Evolutionary conservation across 2,113 vertebrate genomes (phyloP), one percentile per base, ranked within the genome.

Genomic region (Forbesichthys papilliferus): DNA sequence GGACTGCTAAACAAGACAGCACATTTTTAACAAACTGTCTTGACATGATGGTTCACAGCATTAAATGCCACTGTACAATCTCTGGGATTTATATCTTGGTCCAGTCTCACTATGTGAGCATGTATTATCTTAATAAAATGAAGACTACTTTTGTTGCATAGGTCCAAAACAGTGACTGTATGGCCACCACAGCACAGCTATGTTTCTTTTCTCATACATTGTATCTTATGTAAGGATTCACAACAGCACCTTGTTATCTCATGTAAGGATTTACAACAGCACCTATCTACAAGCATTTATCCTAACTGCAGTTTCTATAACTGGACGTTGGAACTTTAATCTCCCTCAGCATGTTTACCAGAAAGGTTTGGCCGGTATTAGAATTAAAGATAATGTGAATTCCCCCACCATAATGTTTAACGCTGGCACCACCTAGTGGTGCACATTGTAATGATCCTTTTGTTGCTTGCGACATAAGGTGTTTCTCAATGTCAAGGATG

Each of bases 41-140:
- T 27, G 27, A 27, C 11, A 20, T 16, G 47, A n/a, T 46, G 11
- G 56, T 60, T 65, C 8, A 33, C 16, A 54, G 42, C 9, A 33
- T 10, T 56, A 20, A 54, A 20, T 48, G 34, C 56, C 47, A 13
- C 27, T 59, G 42, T 56, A 27, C 33, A 13, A 57, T 58, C 69
- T 48, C 61, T 69, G 64, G 14, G 54, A 62, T 69, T 74, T n/a
- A 47, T 80, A 27, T 47, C 46, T 71, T 36, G 9, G 16, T 78
- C 53, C 64, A 53, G 70, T 81, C 82, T 85, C 87, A 89, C 84
- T 85, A 46, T 85, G 89, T 59, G 80, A 87, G 83, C 69, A 8
- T 42, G 68, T 80, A 64, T 71, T 27, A 27, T 65, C 49, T 68
- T 18, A 51, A 70, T 42, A 52, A 13, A 88, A 85, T 74, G 78